Evolutionary conservation across 2,113 vertebrate species (phyloP).

Genomic region (Agelaius tricolor): DNA sequence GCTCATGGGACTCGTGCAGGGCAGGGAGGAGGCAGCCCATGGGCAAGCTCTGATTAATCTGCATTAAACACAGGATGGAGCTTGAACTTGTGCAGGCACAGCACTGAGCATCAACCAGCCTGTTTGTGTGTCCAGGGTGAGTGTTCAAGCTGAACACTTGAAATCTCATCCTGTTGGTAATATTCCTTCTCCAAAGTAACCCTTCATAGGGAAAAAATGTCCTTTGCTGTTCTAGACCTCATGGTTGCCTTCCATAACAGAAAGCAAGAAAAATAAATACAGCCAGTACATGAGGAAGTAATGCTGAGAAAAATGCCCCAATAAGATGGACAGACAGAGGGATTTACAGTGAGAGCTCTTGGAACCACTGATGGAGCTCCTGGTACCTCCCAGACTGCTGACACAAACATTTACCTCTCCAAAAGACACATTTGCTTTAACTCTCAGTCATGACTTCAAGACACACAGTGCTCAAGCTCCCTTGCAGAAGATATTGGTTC

Average conservation of each 20-base stretch:
- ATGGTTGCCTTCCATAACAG: not conserved
- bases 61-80: not conserved
- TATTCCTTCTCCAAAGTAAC: not conserved
- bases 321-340: not conserved
- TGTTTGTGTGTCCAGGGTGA: not conserved
- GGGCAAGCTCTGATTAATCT: not conserved
- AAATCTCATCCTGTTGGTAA: not conserved
- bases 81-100: not conserved
- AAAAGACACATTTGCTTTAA: not conserved
- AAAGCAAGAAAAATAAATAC: not conserved
- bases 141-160: not conserved
- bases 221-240: not conserved
- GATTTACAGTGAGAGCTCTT: not conserved
- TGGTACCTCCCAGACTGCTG: not conserved
- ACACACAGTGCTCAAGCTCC: not conserved
- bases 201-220: not conserved
- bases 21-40: not conserved
- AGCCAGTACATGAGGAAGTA: not conserved
- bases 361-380: not conserved
- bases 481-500: conserved; percentile 2
- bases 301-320: not conserved
- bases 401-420: not conserved
- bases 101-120: not conserved
- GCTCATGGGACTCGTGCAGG: not conserved
- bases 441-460: not conserved